Conservation (phyloP, 2,113 vertebrate species). For the Melanerpes aurifrons region DNA sequence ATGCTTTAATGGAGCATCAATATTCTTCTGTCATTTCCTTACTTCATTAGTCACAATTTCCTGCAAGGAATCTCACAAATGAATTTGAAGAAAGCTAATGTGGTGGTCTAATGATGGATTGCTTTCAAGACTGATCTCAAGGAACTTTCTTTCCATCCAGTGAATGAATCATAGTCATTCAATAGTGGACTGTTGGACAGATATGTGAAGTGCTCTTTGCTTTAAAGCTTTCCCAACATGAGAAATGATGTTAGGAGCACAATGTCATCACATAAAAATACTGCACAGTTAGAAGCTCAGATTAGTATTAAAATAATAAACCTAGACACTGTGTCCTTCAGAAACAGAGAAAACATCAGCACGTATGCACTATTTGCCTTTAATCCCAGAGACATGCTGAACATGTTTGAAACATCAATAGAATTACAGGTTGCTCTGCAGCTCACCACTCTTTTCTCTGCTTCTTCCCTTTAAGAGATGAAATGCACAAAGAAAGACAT, state of each 20-base stretch:
- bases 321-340: background rate
- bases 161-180: conserved; percentile 16
- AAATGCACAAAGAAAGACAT: background rate
- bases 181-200: background rate
- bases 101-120: conserved; percentile 3
- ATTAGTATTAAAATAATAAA: background rate
- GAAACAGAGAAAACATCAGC: background rate
- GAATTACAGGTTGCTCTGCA: conserved; percentile 19
- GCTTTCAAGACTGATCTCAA: conserved; percentile 27
- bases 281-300: background rate
- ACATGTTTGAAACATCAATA: background rate
- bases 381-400: background rate
- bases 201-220: background rate
- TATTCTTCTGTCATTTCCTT: conserved; percentile 43
- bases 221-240: background rate
- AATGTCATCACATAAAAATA: background rate
- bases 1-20: background rate
- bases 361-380: background rate
- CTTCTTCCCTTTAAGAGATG: background rate
- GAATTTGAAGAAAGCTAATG: conserved; percentile 38
- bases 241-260: background rate
- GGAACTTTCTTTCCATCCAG: conserved; percentile 13
- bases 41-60: conserved; percentile 45
- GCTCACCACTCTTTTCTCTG: background rate
- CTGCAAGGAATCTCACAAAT: conserved; percentile 20